Evolutionary conservation across 2,797 vertebrate species (phyloP).

Genomic region (Triplophysa bombifrons): DNA sequence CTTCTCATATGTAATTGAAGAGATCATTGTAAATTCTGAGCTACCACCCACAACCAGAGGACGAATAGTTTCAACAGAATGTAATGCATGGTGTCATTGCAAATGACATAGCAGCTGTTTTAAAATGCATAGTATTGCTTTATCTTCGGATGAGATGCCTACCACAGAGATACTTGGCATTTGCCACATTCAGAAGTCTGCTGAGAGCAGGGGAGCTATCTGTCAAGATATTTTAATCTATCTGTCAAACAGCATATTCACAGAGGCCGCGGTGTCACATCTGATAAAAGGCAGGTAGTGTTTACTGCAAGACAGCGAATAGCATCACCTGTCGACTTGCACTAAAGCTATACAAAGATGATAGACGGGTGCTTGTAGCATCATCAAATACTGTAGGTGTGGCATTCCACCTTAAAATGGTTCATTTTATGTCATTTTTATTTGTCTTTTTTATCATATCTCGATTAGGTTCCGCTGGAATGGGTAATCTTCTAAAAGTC

Average conservation of each 20-base stretch:
- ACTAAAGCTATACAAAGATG: background rate
- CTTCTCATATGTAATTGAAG: background rate
- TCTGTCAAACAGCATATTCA: too few species aligned
- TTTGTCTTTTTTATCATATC: conserved; percentile 63
- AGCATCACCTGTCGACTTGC: background rate
- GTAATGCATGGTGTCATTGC: background rate
- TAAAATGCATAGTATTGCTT: background rate
- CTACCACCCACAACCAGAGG: conserved; percentile 5
- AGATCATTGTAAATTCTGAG: background rate
- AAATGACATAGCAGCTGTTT: background rate
- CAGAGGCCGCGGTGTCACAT: background rate
- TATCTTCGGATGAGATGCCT: too few species aligned
- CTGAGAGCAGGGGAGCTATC: too few species aligned
- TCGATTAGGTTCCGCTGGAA: conserved; percentile 96
- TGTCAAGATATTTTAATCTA: background rate
- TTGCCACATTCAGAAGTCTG: too few species aligned
- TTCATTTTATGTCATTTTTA: background rate
- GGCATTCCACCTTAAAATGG: background rate
- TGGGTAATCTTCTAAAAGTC: conserved; percentile 99
- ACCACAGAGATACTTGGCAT: too few species aligned
- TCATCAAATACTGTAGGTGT: background rate
- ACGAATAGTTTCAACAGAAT: background rate
- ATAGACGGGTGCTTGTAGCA: background rate
- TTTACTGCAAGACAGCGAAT: background rate
- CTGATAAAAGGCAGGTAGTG: background rate